phyloP scores from a whole-genome alignment of 2,888 invertebrate genomes.

The Agonopterix arenella region DNA sequence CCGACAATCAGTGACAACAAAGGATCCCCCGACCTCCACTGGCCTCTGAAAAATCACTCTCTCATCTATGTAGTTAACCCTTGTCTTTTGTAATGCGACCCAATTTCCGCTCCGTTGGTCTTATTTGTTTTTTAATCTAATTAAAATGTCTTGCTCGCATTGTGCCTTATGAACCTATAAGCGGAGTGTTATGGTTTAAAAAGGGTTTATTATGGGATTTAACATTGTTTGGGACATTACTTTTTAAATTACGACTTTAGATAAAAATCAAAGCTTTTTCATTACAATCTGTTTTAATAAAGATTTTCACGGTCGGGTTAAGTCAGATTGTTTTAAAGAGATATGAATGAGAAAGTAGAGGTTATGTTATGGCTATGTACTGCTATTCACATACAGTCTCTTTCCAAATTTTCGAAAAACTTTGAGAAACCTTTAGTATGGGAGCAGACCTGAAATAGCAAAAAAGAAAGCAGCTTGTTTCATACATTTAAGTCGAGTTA shows the following conservation, averaged over 20 bases:
- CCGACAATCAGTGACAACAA: too few species aligned
- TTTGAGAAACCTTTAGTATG: too few species aligned
- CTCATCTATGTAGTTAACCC: constrained; percentile 33
- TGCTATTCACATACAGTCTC: too few species aligned
- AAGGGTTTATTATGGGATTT: constrained; percentile 16
- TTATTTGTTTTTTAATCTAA: constrained; percentile 47
- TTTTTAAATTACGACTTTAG: constrained; percentile 1
- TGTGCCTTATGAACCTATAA: constrained; percentile 36
- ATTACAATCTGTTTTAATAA: not conserved
- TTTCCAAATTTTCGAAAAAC: too few species aligned
- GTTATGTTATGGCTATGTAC: too few species aligned
- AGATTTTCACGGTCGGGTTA: too few species aligned
- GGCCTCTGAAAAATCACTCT: not conserved
- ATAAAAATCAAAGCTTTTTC: not conserved
- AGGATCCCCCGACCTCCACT: too few species aligned
- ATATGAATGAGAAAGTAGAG: too few species aligned
- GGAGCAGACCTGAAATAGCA: too few species aligned
- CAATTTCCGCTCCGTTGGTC: constrained; percentile 37
- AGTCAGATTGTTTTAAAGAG: too few species aligned
- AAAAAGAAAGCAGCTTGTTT: too few species aligned
- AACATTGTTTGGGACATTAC: constrained; percentile 3
- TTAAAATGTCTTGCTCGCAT: constrained; percentile 44
- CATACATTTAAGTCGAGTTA: too few species aligned
- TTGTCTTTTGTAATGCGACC: constrained; percentile 47
- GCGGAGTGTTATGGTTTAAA: constrained; percentile 25